Conservation (phyloP, 2,113 vertebrate genomes). For the Pseudopodoces humilis region DNA sequence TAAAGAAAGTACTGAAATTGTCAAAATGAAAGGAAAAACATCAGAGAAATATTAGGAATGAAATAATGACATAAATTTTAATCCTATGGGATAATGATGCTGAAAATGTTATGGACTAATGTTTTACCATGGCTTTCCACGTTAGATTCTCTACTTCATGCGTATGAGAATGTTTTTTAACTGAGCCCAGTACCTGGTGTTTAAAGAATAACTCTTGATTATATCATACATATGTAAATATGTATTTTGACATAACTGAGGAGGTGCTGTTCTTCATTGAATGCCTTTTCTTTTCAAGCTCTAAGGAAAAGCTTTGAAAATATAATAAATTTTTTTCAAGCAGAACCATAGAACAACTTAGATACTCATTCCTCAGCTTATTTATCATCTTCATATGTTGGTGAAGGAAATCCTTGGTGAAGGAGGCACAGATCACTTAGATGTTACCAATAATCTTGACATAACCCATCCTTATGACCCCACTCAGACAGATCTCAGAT, state of each 20-base stretch:
- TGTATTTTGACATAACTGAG: background rate
- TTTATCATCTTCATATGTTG: background rate
- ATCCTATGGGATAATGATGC: background rate
- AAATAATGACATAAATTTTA: background rate
- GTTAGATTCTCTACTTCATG: background rate
- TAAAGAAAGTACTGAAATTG: background rate
- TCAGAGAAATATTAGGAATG: background rate
- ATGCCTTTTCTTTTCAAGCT: background rate
- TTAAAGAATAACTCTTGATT: background rate
- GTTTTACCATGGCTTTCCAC: background rate
- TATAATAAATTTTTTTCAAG: background rate
- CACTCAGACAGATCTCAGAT: background rate
- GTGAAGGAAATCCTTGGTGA: background rate
- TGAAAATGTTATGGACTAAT: background rate
- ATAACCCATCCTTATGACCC: background rate
- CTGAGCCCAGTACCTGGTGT: background rate
- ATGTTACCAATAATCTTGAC: background rate
- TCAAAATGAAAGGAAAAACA: background rate
- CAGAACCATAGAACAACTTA: background rate
- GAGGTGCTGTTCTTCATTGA: background rate
- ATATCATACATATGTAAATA: background rate
- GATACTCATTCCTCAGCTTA: background rate
- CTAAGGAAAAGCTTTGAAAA: background rate
- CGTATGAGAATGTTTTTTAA: background rate
- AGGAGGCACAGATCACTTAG: background rate